Evolutionary conservation across 1,140 invertebrate species (phyloP).

Genomic region (Aphelinus atriplicis): DNA sequence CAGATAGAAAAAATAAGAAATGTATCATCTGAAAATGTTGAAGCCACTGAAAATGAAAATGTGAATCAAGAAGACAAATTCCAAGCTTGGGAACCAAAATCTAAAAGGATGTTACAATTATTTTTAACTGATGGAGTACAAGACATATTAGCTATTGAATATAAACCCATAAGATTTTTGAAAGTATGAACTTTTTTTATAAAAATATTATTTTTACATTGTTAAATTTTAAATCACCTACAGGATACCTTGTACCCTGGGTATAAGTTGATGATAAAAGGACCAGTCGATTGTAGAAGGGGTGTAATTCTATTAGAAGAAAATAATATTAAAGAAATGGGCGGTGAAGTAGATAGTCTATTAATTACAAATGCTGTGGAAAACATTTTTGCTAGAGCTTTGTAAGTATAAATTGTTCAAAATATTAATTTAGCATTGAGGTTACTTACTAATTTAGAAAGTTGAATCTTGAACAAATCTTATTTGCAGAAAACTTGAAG

Average conservation of each 20-base stretch:
- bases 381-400: slow-evolving; percentile 70
- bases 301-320: slow-evolving; percentile 77
- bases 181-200: slow-evolving; percentile 65
- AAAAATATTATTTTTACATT: slow-evolving; percentile 1
- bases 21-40: slow-evolving; percentile 66
- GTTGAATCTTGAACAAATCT: background rate
- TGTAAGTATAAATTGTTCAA: slow-evolving; percentile 60
- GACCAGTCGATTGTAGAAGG: slow-evolving; percentile 75
- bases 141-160: slow-evolving; percentile 78
- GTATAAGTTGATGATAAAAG: slow-evolving; percentile 66
- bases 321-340: slow-evolving; percentile 72
- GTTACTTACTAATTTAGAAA: background rate
- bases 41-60: slow-evolving; percentile 65
- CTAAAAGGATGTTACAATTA: slow-evolving; percentile 76
- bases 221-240: slow-evolving; percentile 17
- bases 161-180: slow-evolving; percentile 72
- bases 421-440: background rate
- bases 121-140: slow-evolving; percentile 81
- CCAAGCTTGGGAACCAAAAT: slow-evolving; percentile 53
- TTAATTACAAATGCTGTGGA: slow-evolving; percentile 70
- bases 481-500: slow-evolving; percentile 55
- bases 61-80: slow-evolving; percentile 56
- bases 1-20: slow-evolving; percentile 74
- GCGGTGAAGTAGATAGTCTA: slow-evolving; percentile 79
- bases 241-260: slow-evolving; percentile 61